Base-by-base conservation (phyloP, 1,140 invertebrate genomes). In the Anadara kagoshimensis region DNA sequence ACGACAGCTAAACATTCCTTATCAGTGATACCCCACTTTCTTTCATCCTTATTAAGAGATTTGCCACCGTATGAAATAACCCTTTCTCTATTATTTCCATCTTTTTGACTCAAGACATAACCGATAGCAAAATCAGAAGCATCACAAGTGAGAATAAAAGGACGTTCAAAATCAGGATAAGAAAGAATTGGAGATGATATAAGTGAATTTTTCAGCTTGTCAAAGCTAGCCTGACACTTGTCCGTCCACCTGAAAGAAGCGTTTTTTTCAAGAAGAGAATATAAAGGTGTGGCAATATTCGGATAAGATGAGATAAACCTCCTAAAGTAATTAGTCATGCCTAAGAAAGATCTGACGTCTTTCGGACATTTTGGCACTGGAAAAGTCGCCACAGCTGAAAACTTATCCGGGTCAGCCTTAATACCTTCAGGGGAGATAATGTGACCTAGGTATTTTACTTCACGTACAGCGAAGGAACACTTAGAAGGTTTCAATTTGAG, bases 1-100 rank as follows among this genome's bases (percentile, higher is more conserved):
- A 92, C 80, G 8, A 92, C 86, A 4, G 90, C 91, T 24, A 92
- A 73, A 56, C 90, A 79, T 88, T 92, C 91, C 74, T 89, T 72
- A 78, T 92, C 90, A 0, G 88, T 89, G 11, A 81, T 82, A 4
- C 72, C 76, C 69, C 90, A 91, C 43, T 90, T 90, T 53, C 61
- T 63, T 79, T 93, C 91, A 5, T 88, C 76, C 1, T 53, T 36
- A 7, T 69, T 83, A 5, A 92, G 68, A 7, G 82, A 76, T 14
- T 89, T 73, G 76, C 89, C 90, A 1, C 89, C 90, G 69, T 91
- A 92, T 20, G 80, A 88, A 5, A 91, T 84, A 0, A 89, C 87
- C 5, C 75, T 26, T 83, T 89, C 67, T 85, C 22, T 47, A 45
- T 69, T 54, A 5, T 75, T 29, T 29, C 80, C 82, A 73, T 76